A percentile compares a stretch with the other conserved stretches of the same genome.
These are phyloP conservation scores for Drosophila kambysellisi DNA, from an alignment of 2,888 invertebrate species.

Conservation along the genomic window DNA sequence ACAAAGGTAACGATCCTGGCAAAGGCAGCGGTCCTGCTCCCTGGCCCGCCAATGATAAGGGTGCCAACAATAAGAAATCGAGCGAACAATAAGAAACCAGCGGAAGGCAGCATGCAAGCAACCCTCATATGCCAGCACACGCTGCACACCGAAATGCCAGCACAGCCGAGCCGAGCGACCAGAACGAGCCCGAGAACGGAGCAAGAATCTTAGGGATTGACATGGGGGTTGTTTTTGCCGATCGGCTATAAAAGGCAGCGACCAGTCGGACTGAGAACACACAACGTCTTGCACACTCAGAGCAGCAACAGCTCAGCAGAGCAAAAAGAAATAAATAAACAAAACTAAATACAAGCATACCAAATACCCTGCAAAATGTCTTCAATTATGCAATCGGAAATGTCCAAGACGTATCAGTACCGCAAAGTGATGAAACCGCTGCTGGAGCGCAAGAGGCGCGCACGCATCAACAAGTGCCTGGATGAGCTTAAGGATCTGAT, in stretches of 20 bases:
- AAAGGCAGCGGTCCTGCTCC: conserved; percentile 70
- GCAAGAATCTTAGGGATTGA: conserved; percentile 13
- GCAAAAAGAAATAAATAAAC: conserved; percentile 14
- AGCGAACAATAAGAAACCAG: conserved; percentile 73
- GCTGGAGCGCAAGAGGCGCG: conserved; percentile 94
- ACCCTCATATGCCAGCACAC: conserved; percentile 72
- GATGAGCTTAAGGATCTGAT: conserved; percentile 96
- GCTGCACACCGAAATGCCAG: conserved; percentile 60
- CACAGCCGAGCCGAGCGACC: conserved; percentile 45
- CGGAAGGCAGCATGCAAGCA: conserved; percentile 65
- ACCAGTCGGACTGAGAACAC: conserved; percentile 42
- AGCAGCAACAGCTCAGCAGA: conserved; percentile 67
- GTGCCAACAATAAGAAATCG: conserved; percentile 77
- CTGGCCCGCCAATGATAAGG: conserved; percentile 74
- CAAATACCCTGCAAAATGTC: conserved; percentile 69
- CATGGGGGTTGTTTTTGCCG: conserved; percentile 64
- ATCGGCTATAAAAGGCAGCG: conserved; percentile 73
- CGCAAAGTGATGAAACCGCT: conserved; percentile 98
- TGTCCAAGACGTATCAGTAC: conserved; percentile 96
- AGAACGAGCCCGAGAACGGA: conserved; percentile 14
- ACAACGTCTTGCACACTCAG: conserved; percentile 72
- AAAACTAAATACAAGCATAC: not conserved
- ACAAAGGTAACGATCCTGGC: conserved; percentile 63
- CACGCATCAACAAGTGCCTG: conserved; percentile 95
- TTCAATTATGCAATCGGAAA: conserved; percentile 79